These are phyloP conservation scores for Laspeyria flexula DNA, from an alignment of 2,888 invertebrate genomes.

Conservation along the genomic window DNA sequence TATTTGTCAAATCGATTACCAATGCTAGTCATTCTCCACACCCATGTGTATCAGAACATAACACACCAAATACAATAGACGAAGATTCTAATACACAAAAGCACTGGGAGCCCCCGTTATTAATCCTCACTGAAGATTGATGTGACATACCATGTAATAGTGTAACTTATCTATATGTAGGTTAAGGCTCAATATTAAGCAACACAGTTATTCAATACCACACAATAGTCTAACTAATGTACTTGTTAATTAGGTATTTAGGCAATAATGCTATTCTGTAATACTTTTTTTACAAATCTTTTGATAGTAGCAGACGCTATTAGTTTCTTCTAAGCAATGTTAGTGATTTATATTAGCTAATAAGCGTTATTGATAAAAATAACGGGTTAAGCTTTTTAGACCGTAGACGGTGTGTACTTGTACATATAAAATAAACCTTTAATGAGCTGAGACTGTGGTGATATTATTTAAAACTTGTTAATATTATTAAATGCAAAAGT, in stretches of 20 bases:
- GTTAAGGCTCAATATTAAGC: conserved; percentile 63
- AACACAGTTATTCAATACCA: conserved; percentile 48
- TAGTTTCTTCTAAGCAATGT: background rate
- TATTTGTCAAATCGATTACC: background rate
- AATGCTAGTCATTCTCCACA: background rate
- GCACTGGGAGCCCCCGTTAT: conserved; percentile 68
- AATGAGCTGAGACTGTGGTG: background rate
- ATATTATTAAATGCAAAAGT: too few relatives aligned
- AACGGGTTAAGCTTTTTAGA: conserved; percentile 8
- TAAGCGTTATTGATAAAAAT: conserved; percentile 16
- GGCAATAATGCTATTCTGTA: conserved; percentile 30
- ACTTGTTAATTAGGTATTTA: conserved; percentile 48
- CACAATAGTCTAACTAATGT: conserved; percentile 54
- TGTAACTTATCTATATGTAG: conserved; percentile 65
- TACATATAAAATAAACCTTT: too few relatives aligned
- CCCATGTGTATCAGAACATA: conserved; percentile 54
- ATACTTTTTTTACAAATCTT: conserved; percentile 13
- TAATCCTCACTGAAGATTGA: conserved; percentile 76
- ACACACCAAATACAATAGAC: conserved; percentile 70
- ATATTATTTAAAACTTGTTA: background rate
- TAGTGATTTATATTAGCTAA: conserved; percentile 17
- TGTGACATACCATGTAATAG: conserved; percentile 75
- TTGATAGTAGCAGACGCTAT: conserved; percentile 9
- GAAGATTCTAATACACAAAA: conserved; percentile 71
- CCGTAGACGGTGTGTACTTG: background rate